Evolutionary conservation across 2,113 vertebrate species (phyloP).

Genomic region (Dipodomys ordii): DNA sequence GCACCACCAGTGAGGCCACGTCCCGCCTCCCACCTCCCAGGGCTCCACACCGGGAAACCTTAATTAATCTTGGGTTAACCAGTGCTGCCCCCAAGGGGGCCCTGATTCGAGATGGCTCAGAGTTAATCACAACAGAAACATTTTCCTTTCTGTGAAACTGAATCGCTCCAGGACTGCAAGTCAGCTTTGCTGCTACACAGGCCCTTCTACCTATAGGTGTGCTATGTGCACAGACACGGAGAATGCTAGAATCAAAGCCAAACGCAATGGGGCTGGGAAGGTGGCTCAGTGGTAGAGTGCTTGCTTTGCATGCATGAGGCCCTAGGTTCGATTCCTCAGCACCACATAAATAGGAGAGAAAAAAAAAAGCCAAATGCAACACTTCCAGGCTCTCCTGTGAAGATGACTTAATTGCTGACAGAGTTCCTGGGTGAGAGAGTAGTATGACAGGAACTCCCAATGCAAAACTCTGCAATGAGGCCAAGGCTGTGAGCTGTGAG

Average conservation of each 20-base stretch:
- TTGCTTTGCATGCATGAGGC: too few species aligned
- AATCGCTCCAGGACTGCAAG: too few species aligned
- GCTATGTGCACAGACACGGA: accelerated
- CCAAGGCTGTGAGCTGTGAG: too few species aligned
- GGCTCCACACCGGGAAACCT: accelerated
- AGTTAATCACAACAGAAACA: slow-evolving; percentile 54
- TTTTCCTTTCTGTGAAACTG: background rate
- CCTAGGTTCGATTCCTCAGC: too few species aligned
- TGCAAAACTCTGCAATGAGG: background rate
- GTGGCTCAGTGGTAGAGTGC: too few species aligned
- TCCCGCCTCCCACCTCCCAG: accelerated
- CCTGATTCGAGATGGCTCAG: slow-evolving; percentile 31
- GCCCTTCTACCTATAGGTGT: background rate
- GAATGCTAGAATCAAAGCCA: background rate
- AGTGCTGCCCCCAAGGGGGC: slow-evolving; percentile 45
- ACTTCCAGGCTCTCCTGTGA: too few species aligned
- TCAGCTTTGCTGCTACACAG: too few species aligned
- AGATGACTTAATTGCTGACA: background rate
- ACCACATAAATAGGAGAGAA: too few species aligned
- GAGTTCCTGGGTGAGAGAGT: background rate
- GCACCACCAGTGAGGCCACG: background rate
- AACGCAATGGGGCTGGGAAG: background rate
- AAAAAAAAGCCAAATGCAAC: too few species aligned
- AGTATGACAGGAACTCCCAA: too few species aligned
- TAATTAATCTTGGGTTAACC: slow-evolving; percentile 56